Percentiles rank a stretch among this genome's conserved stretches.
phyloP scores from a whole-genome alignment of 2,113 vertebrate species.

The Actenoides hombroni region DNA sequence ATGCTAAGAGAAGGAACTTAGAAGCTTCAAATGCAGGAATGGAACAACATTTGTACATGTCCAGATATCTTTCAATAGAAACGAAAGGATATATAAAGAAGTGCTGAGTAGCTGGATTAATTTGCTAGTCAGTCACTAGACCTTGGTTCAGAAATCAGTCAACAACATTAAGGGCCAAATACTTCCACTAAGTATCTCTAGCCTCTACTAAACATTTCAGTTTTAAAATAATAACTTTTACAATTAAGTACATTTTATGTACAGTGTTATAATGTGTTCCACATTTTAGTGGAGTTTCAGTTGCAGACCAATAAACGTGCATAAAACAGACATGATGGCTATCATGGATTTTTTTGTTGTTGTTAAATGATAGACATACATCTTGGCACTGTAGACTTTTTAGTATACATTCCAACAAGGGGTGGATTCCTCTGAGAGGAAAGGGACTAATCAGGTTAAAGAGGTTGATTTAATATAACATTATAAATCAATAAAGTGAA shows the following conservation, averaged over 20 bases:
- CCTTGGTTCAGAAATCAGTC: background rate
- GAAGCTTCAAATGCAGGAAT: background rate
- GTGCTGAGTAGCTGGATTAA: background rate
- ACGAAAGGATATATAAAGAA: background rate
- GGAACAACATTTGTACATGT: background rate
- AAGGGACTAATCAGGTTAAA: constrained; percentile 1
- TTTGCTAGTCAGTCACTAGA: background rate
- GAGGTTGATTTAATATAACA: background rate
- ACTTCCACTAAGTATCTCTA: background rate
- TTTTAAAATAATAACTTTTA: background rate
- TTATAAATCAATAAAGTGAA: background rate
- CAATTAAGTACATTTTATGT: background rate
- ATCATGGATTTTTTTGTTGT: background rate
- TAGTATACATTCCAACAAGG: background rate
- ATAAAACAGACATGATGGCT: background rate
- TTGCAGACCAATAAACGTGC: background rate
- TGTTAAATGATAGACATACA: background rate
- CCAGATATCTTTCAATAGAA: background rate
- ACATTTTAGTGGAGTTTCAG: background rate
- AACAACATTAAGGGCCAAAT: background rate
- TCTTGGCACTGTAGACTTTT: background rate
- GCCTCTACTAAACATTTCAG: background rate
- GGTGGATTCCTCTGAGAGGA: background rate
- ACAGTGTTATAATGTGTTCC: background rate
- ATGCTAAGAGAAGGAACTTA: background rate